Evolutionary conservation across 2,888 invertebrate species (phyloP), one percentile per base, ranked within the genome.

Genomic region (Dynastes hyllus): DNA sequence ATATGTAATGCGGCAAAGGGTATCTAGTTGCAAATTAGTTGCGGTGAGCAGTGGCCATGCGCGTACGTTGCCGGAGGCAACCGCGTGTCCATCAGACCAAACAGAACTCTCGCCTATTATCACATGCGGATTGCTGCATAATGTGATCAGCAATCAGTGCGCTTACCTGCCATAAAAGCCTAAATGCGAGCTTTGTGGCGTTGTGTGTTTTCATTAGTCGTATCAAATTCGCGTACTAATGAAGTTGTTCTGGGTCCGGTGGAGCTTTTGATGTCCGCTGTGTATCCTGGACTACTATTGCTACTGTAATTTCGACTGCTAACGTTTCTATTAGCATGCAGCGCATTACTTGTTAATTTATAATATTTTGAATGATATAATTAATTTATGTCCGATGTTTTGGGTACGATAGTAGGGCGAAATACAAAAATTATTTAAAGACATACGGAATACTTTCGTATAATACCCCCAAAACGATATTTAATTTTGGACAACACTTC

Each of bases 141-240:
- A 85, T 84, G 83, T 82, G 82, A 85, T 85, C 84, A 83, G 83
- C 83, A 83, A 84, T 84, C 84, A 84, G 83, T 83, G 84, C 85
- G 85, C 84, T 85, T 86, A 86, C 85, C 85, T 85, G 85, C 83
- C 85, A 82, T 81, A 83, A 84, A 82, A 82, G 81, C 81, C 83
- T 83, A 83, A 84, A 84, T 85, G 84, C 82, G 81, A 80, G 84
- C 85, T 85, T 86, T 85, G 85, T 86, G 83, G 79, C 80, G 80
- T 83, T 81, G 82, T 81, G 82, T 83, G 84, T 85, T 86, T 85
- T 84, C 85, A 84, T 85, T 86, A 82, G 81, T 79, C 80, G 71
- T 81, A 81, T 82, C 82, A 82, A 81, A 81, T 80, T 79, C 81
- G 80, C 80, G 80, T 81, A 78, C 80, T 83, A 83, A 84, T 83